Conservation (phyloP, 2,797 vertebrate genomes). For the Falco cherrug region DNA sequence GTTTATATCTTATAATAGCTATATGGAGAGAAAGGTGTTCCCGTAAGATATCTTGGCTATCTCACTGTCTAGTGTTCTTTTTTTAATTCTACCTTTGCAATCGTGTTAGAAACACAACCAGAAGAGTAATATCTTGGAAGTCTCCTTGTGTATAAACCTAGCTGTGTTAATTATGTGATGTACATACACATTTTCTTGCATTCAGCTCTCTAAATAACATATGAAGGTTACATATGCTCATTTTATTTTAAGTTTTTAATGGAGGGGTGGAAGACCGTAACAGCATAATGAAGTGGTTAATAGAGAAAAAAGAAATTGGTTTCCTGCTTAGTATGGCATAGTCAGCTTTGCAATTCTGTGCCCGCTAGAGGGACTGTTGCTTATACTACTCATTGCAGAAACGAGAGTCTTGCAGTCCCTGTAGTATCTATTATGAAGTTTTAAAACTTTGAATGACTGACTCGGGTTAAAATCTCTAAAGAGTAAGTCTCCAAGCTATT, state of each 20-base stretch:
- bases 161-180: not conserved
- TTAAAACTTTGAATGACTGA: not conserved
- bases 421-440: not conserved
- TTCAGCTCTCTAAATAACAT: not conserved
- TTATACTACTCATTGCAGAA: not conserved
- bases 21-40: not conserved
- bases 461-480: not conserved
- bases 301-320: not conserved
- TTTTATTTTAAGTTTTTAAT: not conserved
- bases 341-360: not conserved
- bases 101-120: not conserved
- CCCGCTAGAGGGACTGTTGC: conserved; percentile 63
- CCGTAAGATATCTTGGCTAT: not conserved
- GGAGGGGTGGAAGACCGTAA: not conserved
- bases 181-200: rapidly evolving
- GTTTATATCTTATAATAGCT: not conserved
- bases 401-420: not conserved
- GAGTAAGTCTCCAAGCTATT: not conserved
- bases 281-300: not conserved
- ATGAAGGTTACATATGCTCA: not conserved
- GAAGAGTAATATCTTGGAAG: not conserved
- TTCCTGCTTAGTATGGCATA: not conserved
- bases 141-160: not conserved
- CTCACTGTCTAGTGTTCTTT: not conserved
- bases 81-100: not conserved